Evolutionary conservation across 2,888 invertebrate species (phyloP), one percentile per base, ranked within the genome.

Genomic region (Drosophila seclusa): DNA sequence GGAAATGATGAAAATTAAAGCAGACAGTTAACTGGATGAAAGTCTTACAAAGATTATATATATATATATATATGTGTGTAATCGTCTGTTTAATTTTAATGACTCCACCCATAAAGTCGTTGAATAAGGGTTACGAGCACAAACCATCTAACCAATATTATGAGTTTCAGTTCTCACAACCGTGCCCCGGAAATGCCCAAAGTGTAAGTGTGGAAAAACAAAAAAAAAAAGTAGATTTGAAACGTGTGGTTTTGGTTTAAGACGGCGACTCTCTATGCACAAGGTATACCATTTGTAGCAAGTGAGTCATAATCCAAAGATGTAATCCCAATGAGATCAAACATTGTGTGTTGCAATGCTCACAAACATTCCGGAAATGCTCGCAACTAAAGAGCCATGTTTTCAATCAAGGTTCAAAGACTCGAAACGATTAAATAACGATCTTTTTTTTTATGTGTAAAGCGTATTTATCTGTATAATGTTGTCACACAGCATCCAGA

Each of bases 401-500:
- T 27, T 52, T 21, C 32, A 45, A 68, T 32, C 64, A 50, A 62
- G 52, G 55, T 52, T 62, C 42, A 63, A 54, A 68, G 42, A 55
- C 34, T 62, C 29, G 29, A 55, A 71, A 16, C 49, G 49, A 42
- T 52, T 65, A 38, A 13, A 38, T 36, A 38, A 54, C 21, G 18
- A 34, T 24, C 4, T 29, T 0, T 31, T 32, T 68, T 62, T 62
- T 50, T 57, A 40, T 59, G 42, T 36, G 45, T 63, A 63, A 27
- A 31, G 32, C 13, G 45, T 45, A 66, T 64, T 55, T 62, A 32
- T 42, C 27, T 60, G 70, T 48, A 53, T 74, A 57, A 61, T 57
- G 38, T 61, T 59, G 76, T 52, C 55, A 72, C 38, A 76, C 78
- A 77, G 76, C 78, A 73, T 77, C 65, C 62, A 60, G 57, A 78